Conservation (phyloP, 2,113 vertebrate species). For the Ibidorhyncha struthersii region DNA sequence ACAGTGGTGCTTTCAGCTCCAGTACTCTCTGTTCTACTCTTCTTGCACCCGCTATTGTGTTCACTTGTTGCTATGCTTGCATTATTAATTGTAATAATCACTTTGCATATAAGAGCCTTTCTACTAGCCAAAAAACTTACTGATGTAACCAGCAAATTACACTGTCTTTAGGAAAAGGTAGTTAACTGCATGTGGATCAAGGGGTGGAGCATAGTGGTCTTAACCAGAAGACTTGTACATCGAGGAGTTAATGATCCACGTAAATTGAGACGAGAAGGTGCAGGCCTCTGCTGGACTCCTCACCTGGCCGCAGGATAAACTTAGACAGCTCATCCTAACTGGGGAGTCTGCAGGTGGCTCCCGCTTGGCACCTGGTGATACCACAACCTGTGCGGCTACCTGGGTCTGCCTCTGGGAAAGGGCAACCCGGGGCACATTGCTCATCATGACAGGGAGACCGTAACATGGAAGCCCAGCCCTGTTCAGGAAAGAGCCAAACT, state of each 20-base stretch:
- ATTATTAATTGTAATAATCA: not conserved
- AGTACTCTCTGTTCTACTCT: not conserved
- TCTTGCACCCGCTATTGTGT: not conserved
- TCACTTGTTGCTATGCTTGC: not conserved
- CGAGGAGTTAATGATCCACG: fast-evolving
- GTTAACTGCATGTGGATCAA: not conserved
- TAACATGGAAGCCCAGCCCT: not conserved
- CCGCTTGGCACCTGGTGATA: not conserved
- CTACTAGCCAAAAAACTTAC: not conserved
- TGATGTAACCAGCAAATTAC: not conserved
- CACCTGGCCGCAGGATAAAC: not conserved
- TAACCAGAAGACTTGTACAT: not conserved
- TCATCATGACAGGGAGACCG: not conserved
- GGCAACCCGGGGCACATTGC: not conserved
- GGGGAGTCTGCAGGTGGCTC: not conserved
- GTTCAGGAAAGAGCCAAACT: not conserved
- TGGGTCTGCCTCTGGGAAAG: not conserved
- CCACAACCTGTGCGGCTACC: not conserved
- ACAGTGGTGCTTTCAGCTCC: not conserved
- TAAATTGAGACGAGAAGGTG: not conserved
- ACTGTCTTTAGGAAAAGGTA: not conserved
- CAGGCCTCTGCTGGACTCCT: not conserved
- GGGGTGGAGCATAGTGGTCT: not conserved
- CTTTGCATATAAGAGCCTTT: not conserved
- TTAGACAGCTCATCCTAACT: not conserved